A percentile compares a stretch with the other conserved stretches of the same genome.
These are phyloP conservation scores for rabbit (Oryctolagus cuniculus) DNA, from an alignment of 2,113 vertebrate species.

Conservation along the genomic window mOryCun1.1 NC_091439.1:38920501-38921000, in stretches of 20 bases:
- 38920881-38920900: background rate
- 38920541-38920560: background rate
- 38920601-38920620: background rate
- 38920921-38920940: background rate
- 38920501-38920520: background rate
- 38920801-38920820: fast-evolving
- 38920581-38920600: background rate
- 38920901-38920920: background rate
- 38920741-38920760: background rate
- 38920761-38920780: no score
- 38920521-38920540: background rate
- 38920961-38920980: background rate
- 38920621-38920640: background rate
- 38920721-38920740: no score
- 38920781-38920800: fast-evolving
- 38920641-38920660: background rate
- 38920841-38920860: background rate
- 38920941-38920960: background rate
- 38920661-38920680: background rate
- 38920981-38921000: background rate
- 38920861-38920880: background rate
- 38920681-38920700: background rate
- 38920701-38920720: background rate
- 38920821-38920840: background rate
- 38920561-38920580: background rate